Evolutionary conservation across 2,113 vertebrate species (phyloP).

Genomic region (Melanerpes aurifrons): DNA sequence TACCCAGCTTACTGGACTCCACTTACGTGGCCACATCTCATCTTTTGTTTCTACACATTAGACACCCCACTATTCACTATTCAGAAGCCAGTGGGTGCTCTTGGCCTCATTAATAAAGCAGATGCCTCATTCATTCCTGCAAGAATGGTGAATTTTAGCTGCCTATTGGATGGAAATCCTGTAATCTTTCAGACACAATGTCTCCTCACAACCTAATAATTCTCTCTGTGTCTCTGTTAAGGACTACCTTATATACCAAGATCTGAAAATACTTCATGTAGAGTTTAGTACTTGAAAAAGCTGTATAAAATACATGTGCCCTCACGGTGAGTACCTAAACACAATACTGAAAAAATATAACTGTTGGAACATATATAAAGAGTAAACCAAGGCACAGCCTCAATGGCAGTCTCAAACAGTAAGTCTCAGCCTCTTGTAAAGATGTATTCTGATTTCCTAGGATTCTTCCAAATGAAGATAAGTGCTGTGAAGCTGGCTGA

Average conservation of each 20-base stretch:
- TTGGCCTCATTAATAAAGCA: not conserved
- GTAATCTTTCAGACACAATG: not conserved
- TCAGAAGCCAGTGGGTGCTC: not conserved
- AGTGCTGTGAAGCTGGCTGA: not conserved
- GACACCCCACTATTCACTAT: not conserved
- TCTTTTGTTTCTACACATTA: not conserved
- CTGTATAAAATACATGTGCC: not conserved
- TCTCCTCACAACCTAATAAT: not conserved
- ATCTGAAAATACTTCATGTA: not conserved
- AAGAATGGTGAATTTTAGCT: not conserved
- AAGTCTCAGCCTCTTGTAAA: not conserved
- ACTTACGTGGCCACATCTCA: not conserved
- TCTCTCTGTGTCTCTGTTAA: not conserved
- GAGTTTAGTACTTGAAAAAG: not conserved
- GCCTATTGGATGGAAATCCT: not conserved
- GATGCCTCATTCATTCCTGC: not conserved
- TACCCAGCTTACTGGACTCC: not conserved
- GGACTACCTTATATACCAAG: not conserved
- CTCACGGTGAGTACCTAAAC: not conserved
- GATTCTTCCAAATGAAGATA: not conserved
- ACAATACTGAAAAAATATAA: not conserved
- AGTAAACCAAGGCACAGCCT: not conserved
- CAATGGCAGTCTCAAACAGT: not conserved
- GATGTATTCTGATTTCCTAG: not conserved
- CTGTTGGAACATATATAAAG: not conserved